Evolutionary conservation across 2,888 invertebrate genomes (phyloP), one percentile per base, ranked within the genome.

Genomic region (Petrolisthes manimaculis): DNA sequence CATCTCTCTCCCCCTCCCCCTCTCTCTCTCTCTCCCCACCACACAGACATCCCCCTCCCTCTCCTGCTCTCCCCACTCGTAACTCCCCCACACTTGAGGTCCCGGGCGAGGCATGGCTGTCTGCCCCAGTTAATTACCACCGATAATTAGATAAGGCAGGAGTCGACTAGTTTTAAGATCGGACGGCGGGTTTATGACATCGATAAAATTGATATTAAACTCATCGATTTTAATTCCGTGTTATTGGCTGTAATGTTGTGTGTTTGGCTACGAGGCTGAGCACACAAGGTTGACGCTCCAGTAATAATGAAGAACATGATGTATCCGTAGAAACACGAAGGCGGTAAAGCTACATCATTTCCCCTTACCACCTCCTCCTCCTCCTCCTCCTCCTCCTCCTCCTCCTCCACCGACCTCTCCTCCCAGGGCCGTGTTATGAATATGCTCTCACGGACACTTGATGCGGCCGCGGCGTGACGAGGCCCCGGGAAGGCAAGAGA

Each of bases 61-160:
- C 21, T 74, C 21, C 14, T 4, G 18, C 53, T 21, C 84, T 51
- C 61, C n/a, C 78, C 56, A 61, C 54, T 21, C 54, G 21, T 71
- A 53, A 24, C 55, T n/a, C 85, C 54, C 79, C 6, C 79, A 21
- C 83, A 83, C 74, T 54, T 24, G 53, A 55, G 75, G 74, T n/a
- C 83, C 51, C 18, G 14, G 61, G 37, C 80, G 56, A 71, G 80
- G 86, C 80, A 71, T 69, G 80, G 86, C 8, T 80, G 86, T 86
- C 86, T 80, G 86, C 80, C 86, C 37, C 74, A 86, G 86, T 86
- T 86, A 86, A 86, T 86, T 86, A 86, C 69, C 61, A 69, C 74
- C 77, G 86, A 86, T 86, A 80, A 86, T 86, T 86, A 86, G 86
- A 86, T 86, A 86, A 86, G 86, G 86, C 86, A 86, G 86, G 86